Conservation (phyloP, 2,888 invertebrate species). For the Girardia tigrina region DNA sequence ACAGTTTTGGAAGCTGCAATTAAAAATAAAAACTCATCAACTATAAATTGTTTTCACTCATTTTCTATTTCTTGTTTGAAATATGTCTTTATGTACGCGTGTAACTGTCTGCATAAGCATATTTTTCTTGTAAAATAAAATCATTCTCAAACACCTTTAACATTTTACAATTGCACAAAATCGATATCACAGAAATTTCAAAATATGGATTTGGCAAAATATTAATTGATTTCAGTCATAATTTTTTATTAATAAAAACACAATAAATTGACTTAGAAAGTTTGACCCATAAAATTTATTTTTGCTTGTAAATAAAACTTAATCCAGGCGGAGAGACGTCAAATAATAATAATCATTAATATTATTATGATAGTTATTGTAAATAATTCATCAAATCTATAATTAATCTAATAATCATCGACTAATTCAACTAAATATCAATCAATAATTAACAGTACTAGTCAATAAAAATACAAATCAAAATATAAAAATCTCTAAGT, state of each 20-base stretch:
- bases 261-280: not conserved
- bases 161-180: slow-evolving; percentile 3
- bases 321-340: no score
- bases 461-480: slow-evolving; percentile 4
- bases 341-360: no score
- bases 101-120: no score
- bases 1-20: slow-evolving; percentile 23
- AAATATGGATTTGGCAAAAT: not conserved
- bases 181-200: slow-evolving; percentile 12
- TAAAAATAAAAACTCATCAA: slow-evolving; percentile 4
- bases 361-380: no score
- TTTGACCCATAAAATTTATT: no score
- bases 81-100: no score
- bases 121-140: not conserved
- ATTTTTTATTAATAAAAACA: not conserved
- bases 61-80: no score
- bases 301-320: no score
- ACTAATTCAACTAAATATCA: slow-evolving; percentile 17
- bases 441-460: slow-evolving; percentile 1
- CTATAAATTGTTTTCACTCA: not conserved
- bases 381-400: not conserved
- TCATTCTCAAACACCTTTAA: slow-evolving; percentile 1
- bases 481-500: slow-evolving; percentile 6
- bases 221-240: not conserved
- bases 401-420: slow-evolving; percentile 1